Conservation (phyloP, 2,797 vertebrate species). For the Alcedo quadribrachys region DNA sequence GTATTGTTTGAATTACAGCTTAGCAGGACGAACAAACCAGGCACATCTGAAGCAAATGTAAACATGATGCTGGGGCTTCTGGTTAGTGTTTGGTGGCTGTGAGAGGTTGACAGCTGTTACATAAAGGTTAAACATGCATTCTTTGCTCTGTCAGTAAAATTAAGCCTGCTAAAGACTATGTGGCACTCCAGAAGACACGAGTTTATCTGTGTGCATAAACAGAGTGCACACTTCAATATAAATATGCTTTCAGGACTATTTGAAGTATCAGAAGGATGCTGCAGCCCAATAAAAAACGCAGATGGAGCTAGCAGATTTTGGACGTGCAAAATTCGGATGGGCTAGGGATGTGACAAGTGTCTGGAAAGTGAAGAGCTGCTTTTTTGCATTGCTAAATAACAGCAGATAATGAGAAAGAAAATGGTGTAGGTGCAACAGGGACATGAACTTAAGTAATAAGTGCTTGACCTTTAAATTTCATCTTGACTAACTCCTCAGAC, state of each 20-base stretch:
- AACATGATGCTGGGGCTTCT: constrained; percentile 35
- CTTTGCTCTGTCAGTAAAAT: constrained; percentile 52
- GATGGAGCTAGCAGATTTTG: constrained; percentile 44
- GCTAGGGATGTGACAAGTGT: constrained; percentile 12
- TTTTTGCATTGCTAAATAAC: constrained; percentile 42
- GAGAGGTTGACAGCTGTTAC: constrained; percentile 46
- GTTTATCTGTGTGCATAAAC: constrained; percentile 48
- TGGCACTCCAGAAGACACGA: constrained; percentile 1
- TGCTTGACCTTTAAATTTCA: constrained; percentile 25
- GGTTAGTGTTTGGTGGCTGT: background rate
- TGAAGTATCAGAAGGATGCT: constrained; percentile 21
- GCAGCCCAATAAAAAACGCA: constrained; percentile 32
- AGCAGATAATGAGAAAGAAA: constrained; percentile 20
- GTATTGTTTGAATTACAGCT: constrained; percentile 54
- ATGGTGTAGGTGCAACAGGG: constrained; percentile 17
- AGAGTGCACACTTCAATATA: constrained; percentile 4
- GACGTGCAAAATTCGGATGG: background rate
- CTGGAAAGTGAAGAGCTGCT: constrained; percentile 50
- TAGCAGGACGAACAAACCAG: constrained; percentile 43
- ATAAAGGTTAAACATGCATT: constrained; percentile 52
- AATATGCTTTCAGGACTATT: constrained; percentile 28
- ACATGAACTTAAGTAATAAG: constrained; percentile 7
- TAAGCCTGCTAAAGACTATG: constrained; percentile 36
- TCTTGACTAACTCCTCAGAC: constrained; percentile 23
- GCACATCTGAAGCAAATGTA: constrained; percentile 39